Evolutionary conservation across 2,113 vertebrate genomes (phyloP), one percentile per base, ranked within the genome.

Genomic region (Pelvicachromis taeniatus): DNA sequence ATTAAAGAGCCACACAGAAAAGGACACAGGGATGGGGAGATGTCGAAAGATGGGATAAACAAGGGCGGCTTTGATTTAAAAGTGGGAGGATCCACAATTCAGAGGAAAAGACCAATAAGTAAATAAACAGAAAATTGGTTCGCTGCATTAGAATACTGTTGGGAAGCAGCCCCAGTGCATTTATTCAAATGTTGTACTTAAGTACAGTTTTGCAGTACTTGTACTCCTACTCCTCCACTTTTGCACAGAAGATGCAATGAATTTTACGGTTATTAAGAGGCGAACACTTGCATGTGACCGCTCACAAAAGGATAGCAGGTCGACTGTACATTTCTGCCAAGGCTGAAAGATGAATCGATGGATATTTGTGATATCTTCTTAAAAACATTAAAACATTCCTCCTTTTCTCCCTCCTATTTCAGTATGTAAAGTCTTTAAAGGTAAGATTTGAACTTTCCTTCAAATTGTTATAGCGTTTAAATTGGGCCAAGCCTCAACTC

Each of bases 1-100:
- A 91, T 87, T 82, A 90, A 86, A 89, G 63, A 85, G 77, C 23
- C 50, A 31, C 17, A 9, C 2, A 77, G 29, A 56, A 33, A 75
- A 21, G 35, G 45, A 53, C 50, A 48, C 13, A 48, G 48, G 59
- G 45, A 65, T 12, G 16, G 45, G 53, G 82, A 86, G 48, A 81
- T 31, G 23, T n/a, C 19, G 38, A 35, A 29, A 81, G 61, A 79
- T 7, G n/a, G 59, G 31, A 82, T 65, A 79, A 87, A 85, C 85
- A 78, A 86, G 38, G 42, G 58, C 4, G 10, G 55, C 17, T 63
- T 73, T 65, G 21, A 88, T 77, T 83, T 48, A 42, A 83, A 78
- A 53, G 14, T 48, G 59, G 79, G 55, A 80, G 50, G 17, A 82
- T 77, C 21, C 1, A 48, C 21, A 31, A 86, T 89, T 70, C 13